A percentile compares a stretch with the other conserved stretches of the same genome.
These are phyloP conservation scores for Bubo scandiacus DNA, from an alignment of 2,113 vertebrate genomes.

Conservation along the genomic window DNA sequence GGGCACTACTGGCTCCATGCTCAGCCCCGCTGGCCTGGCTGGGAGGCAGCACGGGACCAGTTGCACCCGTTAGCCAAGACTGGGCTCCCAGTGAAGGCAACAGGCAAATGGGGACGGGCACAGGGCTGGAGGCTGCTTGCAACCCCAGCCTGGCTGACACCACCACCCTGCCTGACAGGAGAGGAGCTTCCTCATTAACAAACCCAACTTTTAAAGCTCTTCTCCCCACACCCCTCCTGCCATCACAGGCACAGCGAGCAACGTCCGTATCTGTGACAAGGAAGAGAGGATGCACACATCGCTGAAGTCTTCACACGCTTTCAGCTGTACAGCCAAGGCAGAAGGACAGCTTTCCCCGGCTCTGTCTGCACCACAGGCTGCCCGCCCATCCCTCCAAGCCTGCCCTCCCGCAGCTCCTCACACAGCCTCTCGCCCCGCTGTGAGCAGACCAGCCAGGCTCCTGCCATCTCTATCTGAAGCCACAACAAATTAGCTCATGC, in stretches of 20 bases:
- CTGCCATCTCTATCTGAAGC: conserved; percentile 4
- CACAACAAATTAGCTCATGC: conserved; percentile 20
- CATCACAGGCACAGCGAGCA: background rate
- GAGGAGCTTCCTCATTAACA: background rate
- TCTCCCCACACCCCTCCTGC: background rate
- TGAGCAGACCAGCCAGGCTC: background rate
- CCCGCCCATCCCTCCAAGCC: background rate
- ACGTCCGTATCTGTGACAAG: accelerated
- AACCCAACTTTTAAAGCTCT: background rate
- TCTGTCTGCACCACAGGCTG: background rate
- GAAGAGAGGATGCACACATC: background rate
- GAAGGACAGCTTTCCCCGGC: background rate
- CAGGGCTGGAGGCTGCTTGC: background rate
- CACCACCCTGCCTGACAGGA: accelerated
- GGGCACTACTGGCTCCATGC: background rate
- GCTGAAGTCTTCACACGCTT: background rate
- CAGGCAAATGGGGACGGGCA: accelerated
- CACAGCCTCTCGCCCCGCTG: background rate
- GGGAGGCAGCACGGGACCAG: background rate
- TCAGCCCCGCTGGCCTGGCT: background rate
- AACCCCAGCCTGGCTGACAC: background rate
- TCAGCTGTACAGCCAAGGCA: background rate
- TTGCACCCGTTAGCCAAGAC: background rate
- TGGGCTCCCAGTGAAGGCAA: accelerated
- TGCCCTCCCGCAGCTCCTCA: background rate